These are phyloP conservation scores for Aphelenchoides fujianensis DNA, from an alignment of 1,140 invertebrate species.

Conservation along the genomic window DNA sequence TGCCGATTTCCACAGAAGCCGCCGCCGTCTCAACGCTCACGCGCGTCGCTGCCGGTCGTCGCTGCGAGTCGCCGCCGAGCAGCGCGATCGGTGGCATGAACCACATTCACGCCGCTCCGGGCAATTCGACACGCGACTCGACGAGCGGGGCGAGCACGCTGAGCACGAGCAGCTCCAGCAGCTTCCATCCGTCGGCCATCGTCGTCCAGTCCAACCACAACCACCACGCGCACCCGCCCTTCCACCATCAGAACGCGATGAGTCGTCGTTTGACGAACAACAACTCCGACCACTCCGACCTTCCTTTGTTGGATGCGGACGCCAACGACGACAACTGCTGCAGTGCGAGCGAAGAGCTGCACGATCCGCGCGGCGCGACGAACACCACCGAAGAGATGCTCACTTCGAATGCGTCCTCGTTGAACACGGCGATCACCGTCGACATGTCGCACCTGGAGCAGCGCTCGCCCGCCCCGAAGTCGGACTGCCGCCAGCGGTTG, in stretches of 20 bases:
- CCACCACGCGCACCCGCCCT: background rate
- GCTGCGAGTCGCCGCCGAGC: too few relatives aligned
- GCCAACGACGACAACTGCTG: background rate
- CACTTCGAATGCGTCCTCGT: background rate
- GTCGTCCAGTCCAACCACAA: too few relatives aligned
- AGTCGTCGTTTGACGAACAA: background rate
- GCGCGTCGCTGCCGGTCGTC: too few relatives aligned
- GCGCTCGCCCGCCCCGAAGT: background rate
- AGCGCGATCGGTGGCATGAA: conserved; percentile 1
- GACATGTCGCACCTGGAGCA: conserved; percentile 4
- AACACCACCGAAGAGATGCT: background rate
- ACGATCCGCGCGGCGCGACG: background rate
- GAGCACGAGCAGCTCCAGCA: background rate
- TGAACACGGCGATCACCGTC: background rate
- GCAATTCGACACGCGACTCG: background rate
- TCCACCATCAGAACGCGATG: too few relatives aligned
- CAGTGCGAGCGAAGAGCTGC: background rate
- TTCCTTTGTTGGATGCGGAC: background rate
- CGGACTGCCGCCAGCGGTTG: background rate
- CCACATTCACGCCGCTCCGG: background rate
- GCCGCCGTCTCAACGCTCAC: too few relatives aligned
- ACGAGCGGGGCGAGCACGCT: background rate
- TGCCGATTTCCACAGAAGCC: too few relatives aligned
- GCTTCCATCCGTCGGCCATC: too few relatives aligned
- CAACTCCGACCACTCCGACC: background rate